These are phyloP conservation scores for Phaethornis superciliosus DNA, from an alignment of 2,113 vertebrate genomes.

Conservation along the genomic window DNA sequence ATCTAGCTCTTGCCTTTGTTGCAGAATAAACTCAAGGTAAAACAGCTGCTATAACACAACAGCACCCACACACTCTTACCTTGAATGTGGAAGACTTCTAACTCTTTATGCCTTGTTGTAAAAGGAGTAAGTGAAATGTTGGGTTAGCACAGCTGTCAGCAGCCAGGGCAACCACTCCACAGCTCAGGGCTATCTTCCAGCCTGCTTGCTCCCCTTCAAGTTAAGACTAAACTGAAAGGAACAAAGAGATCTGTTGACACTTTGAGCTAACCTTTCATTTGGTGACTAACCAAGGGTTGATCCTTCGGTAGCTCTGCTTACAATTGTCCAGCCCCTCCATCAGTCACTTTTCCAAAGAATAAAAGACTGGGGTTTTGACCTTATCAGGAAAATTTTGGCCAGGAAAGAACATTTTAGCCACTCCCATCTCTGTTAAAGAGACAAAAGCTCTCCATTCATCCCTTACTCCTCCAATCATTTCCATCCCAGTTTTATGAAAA, in stretches of 20 bases:
- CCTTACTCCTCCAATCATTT: not conserved
- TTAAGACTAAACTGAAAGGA: not conserved
- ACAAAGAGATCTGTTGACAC: not conserved
- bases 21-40: not conserved
- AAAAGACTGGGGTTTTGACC: not conserved
- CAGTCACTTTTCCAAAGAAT: not conserved
- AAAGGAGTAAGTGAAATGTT: not conserved
- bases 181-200: not conserved
- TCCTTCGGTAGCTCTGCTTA: not conserved
- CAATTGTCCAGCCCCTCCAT: not conserved
- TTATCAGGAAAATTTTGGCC: not conserved
- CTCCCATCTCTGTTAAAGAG: not conserved
- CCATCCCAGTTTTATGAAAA: not conserved
- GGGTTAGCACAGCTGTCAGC: not conserved
- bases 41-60: not conserved
- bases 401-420: not conserved
- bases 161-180: not conserved
- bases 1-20: not conserved
- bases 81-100: not conserved
- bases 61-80: not conserved
- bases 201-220: not conserved
- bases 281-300: not conserved
- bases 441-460: not conserved
- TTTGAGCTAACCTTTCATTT: not conserved
- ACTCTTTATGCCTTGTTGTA: not conserved